Evolutionary conservation across 2,888 invertebrate genomes (phyloP), one percentile per base, ranked within the genome.

Genomic region (Zaprionus bogoriensis): DNA sequence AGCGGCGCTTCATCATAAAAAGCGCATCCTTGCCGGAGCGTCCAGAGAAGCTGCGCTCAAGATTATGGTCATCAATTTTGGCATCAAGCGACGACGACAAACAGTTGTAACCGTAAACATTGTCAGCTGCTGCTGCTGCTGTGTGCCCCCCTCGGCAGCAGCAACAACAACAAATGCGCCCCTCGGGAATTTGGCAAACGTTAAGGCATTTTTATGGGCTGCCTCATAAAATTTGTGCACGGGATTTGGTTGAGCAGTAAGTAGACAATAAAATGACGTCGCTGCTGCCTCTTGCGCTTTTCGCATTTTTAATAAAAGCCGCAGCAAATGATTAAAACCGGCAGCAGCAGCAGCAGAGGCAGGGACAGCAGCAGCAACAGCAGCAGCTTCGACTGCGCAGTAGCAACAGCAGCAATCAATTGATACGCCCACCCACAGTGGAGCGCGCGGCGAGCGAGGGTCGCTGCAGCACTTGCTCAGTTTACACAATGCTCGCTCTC

Each of bases 51-150:
- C 71, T 76, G 81, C 68, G 79, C 64, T 75, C 67, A 87, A 88
- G 87, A 87, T 88, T 88, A 89, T 87, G 84, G 87, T 76, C 89
- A 89, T 88, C 89, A 89, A 88, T 88, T 88, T 87, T 77, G 84
- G 89, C 81, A 88, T 89, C 87, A 84, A 75, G 71, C 75, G 62
- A 66, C 79, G 72, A 67, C 81, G 63, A 62, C 72, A 78, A 82
- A 78, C 86, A 81, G 84, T 79, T 79, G 74, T 79, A 80, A 77
- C 77, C 78, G 84, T 79, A 67, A 78, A 79, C 84, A 79, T 71
- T 84, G 85, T 81, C 82, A 75, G 85, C 72, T 67, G 60, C 74
- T 77, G 42, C 46, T 42, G 32, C 25, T 10, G 30, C 54, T 12
- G n/a, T n/a, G n/a, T n/a, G 14, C 32, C 30, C 41, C 51, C 53